A percentile compares a stretch with the other conserved stretches of the same genome.
Conservation (phyloP, 2,888 invertebrate genomes). For the Drosophila robusta region DNA sequence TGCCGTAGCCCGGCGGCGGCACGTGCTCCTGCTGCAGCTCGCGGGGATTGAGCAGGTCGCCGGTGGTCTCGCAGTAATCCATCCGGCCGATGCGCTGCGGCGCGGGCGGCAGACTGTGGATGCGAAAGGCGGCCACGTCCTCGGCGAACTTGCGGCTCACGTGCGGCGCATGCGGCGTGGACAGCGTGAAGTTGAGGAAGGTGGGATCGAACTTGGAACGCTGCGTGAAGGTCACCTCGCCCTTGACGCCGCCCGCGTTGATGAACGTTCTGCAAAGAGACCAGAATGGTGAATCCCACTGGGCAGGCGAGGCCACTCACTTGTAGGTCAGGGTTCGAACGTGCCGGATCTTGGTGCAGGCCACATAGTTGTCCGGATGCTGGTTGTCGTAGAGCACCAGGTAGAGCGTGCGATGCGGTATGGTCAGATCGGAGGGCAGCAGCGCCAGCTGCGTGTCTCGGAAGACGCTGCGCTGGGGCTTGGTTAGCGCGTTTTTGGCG, state of each 20-base stretch:
- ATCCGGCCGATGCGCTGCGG: conserved; percentile 86
- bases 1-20: conserved; percentile 90
- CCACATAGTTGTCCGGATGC: conserved; percentile 91
- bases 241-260: conserved; percentile 92
- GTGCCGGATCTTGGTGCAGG: conserved; percentile 92
- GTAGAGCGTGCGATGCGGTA: conserved; percentile 91
- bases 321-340: conserved; percentile 89
- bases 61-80: conserved; percentile 89
- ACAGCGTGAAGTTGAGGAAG: conserved; percentile 90
- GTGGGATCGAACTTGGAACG: conserved; percentile 94
- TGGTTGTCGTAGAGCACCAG: conserved; percentile 92
- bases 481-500: conserved; percentile 88
- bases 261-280: conserved; percentile 88
- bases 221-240: conserved; percentile 91
- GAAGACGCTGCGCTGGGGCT: conserved; percentile 86
- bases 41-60: conserved; percentile 91
- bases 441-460: conserved; percentile 90
- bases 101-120: conserved; percentile 90
- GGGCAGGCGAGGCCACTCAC: conserved; percentile 86
- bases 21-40: conserved; percentile 86
- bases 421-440: conserved; percentile 90
- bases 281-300: too few relatives aligned
- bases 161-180: conserved; percentile 88
- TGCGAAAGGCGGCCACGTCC: conserved; percentile 89
- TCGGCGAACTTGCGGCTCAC: conserved; percentile 90